Percentiles rank a stretch among this genome's conserved stretches.
Conservation (phyloP, 2,113 vertebrate genomes). For the Hoplias malabaricus region DNA sequence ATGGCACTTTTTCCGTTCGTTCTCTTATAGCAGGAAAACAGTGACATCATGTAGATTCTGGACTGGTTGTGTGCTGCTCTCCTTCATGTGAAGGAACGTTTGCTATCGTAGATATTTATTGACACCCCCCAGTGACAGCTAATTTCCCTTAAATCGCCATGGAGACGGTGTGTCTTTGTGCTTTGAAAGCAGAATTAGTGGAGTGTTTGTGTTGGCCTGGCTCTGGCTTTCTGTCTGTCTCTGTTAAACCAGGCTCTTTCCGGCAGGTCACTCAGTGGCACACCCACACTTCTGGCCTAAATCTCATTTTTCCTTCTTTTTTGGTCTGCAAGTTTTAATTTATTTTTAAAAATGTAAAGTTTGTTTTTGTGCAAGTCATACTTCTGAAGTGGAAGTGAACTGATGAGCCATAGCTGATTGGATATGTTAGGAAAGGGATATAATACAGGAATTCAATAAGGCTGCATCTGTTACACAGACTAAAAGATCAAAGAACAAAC, state of each 20-base stretch:
- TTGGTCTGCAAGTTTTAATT: rapidly evolving
- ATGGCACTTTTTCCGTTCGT: neutral
- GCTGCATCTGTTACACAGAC: neutral
- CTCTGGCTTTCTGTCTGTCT: neutral
- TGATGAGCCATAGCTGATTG: neutral
- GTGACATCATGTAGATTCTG: neutral
- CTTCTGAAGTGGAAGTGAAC: neutral
- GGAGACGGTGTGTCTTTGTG: neutral
- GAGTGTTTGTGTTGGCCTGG: neutral
- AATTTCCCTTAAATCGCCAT: neutral
- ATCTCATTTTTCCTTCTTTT: neutral
- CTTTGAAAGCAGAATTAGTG: neutral
- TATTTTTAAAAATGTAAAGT: no score
- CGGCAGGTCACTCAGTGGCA: neutral
- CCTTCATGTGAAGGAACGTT: neutral
- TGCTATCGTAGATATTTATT: neutral
- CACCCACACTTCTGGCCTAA: neutral
- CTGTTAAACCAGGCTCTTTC: neutral
- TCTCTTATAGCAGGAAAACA: neutral
- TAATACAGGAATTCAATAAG: neutral
- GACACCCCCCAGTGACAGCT: neutral
- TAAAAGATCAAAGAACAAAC: neutral
- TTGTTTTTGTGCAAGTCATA: neutral
- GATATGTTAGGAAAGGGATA: no score
- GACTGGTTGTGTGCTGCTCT: neutral